phyloP scores from a whole-genome alignment of 2,113 vertebrate species.

The Heterocephalus glaber region DNA sequence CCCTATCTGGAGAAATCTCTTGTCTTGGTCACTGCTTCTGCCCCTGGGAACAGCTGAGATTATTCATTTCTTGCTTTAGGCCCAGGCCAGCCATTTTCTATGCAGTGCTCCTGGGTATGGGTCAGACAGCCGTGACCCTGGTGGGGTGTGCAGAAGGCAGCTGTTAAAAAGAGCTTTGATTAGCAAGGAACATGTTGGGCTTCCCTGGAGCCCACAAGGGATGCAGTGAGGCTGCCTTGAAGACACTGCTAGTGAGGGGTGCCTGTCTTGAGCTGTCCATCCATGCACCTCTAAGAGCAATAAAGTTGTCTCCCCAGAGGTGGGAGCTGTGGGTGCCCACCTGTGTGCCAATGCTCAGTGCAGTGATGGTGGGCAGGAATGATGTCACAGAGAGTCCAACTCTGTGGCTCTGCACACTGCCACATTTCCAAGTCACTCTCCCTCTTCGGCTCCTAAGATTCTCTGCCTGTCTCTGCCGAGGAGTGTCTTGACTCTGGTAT shows the following conservation, averaged over 20 bases:
- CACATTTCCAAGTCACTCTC: neutral
- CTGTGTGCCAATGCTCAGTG: neutral
- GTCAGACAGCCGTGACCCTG: neutral
- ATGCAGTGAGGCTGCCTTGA: slow-evolving; percentile 21
- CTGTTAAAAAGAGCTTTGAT: neutral
- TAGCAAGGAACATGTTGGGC: neutral
- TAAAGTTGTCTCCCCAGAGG: neutral
- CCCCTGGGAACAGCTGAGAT: neutral
- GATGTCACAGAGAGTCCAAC: neutral
- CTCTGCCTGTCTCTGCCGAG: neutral
- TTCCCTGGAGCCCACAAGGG: neutral
- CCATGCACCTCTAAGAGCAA: slow-evolving; percentile 33
- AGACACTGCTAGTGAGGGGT: neutral
- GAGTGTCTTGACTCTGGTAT: neutral
- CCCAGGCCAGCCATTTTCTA: neutral
- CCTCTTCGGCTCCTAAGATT: neutral
- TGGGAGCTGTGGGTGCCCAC: neutral
- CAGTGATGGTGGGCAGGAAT: neutral
- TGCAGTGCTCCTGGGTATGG: neutral
- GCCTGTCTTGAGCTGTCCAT: slow-evolving; percentile 18
- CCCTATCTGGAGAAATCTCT: neutral
- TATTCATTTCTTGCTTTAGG: neutral
- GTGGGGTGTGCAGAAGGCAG: neutral
- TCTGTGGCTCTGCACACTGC: neutral
- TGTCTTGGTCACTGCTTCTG: neutral